Percentiles rank a stretch among this genome's conserved stretches.
Evolutionary conservation across 1,140 invertebrate species (phyloP).

Genomic region (Dendrolimus kikuchii): DNA sequence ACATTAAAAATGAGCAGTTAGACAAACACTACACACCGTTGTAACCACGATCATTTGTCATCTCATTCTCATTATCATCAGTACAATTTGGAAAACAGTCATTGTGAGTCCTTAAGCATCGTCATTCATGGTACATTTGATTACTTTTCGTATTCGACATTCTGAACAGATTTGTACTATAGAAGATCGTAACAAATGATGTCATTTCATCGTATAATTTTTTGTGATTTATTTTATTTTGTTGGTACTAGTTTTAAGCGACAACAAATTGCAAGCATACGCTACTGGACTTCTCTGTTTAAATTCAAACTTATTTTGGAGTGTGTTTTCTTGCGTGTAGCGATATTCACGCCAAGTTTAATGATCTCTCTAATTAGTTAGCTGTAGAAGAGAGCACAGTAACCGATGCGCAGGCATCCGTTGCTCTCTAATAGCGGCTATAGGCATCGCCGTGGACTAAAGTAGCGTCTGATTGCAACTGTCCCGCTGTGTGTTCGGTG

Average conservation of each 20-base stretch:
- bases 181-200: constrained; percentile 20
- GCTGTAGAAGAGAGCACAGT: too few relatives aligned
- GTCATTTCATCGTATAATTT: constrained; percentile 52
- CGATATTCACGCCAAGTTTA: too few relatives aligned
- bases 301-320: too few relatives aligned
- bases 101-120: constrained; percentile 10
- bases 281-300: constrained; percentile 11
- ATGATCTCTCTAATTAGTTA: too few relatives aligned
- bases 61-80: constrained; percentile 35
- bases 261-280: constrained; percentile 42
- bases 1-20: constrained; percentile 9
- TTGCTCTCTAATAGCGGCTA: background rate
- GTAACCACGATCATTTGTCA: constrained; percentile 39
- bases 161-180: constrained; percentile 16
- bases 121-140: constrained; percentile 27
- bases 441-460: background rate
- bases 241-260: constrained; percentile 46
- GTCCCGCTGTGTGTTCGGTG: constrained; percentile 56
- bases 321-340: too few relatives aligned
- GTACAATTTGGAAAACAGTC: constrained; percentile 9
- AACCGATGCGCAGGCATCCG: too few relatives aligned
- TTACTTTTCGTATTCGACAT: constrained; percentile 37
- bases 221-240: constrained; percentile 50
- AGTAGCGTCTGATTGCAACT: constrained; percentile 39
- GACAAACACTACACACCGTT: constrained; percentile 51